A percentile compares a stretch with the other conserved stretches of the same genome.
Evolutionary conservation across 2,113 vertebrate species (phyloP).

Genomic region (Garra rufa): DNA sequence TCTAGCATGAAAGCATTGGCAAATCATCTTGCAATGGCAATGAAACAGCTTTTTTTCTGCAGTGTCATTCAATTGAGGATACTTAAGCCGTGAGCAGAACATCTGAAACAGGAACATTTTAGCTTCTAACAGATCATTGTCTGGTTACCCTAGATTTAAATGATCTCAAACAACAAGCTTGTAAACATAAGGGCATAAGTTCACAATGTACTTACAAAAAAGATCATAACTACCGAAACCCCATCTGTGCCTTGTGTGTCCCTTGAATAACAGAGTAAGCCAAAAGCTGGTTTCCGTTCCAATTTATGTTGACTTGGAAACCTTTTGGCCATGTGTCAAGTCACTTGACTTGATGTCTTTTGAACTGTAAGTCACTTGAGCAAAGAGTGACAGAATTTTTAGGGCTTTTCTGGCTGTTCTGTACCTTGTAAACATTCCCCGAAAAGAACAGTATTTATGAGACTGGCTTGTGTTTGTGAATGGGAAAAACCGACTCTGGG

Average conservation of each 20-base stretch:
- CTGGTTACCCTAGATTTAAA: neutral
- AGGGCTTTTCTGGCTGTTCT: neutral
- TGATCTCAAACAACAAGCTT: conserved; percentile 3
- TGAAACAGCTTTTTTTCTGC: neutral
- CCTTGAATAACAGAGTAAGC: neutral
- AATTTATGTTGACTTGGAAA: conserved; percentile 30
- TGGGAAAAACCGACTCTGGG: conserved; percentile 13
- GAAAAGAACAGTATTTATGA: neutral
- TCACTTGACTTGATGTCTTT: conserved; percentile 10
- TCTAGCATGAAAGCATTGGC: neutral
- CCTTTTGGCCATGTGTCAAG: conserved; percentile 12
- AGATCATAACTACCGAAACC: neutral
- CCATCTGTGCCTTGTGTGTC: neutral
- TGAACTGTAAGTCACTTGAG: conserved; percentile 22
- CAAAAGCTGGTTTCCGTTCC: conserved; percentile 11
- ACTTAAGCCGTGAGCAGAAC: neutral
- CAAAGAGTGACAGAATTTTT: neutral
- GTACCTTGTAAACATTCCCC: conserved; percentile 26
- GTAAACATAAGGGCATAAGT: neutral
- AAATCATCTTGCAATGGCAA: neutral
- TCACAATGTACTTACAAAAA: neutral
- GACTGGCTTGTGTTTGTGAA: neutral
- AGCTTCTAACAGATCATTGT: too few species aligned
- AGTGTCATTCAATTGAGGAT: neutral
- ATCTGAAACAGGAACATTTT: neutral